These are phyloP conservation scores for Bombus vancouverensis DNA, from an alignment of 1,140 invertebrate genomes.

Conservation along the genomic window DNA sequence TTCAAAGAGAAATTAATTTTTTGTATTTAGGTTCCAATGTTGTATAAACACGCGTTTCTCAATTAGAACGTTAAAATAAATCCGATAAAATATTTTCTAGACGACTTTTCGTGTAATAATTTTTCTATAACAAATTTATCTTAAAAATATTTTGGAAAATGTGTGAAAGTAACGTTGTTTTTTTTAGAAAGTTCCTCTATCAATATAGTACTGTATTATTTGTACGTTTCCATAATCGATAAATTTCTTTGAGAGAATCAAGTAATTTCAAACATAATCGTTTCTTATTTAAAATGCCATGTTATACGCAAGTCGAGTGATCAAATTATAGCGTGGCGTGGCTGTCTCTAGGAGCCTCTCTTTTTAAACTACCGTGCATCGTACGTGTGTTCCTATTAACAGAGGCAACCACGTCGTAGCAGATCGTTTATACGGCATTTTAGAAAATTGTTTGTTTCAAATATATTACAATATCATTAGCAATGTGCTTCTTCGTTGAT, in stretches of 20 bases:
- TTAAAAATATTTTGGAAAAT: neutral
- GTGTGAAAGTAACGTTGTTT: neutral
- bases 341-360: conserved; percentile 40
- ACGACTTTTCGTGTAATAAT: neutral
- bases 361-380: conserved; percentile 32
- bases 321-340: conserved; percentile 51
- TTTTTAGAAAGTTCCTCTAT: neutral
- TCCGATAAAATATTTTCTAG: neutral
- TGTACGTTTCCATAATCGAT: neutral
- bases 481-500: neutral
- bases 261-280: neutral
- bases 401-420: neutral
- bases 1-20: neutral
- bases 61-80: neutral
- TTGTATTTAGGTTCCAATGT: neutral
- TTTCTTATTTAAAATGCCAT: conserved; percentile 25
- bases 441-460: neutral
- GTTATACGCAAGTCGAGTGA: conserved; percentile 31
- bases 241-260: neutral
- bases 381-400: conserved; percentile 8
- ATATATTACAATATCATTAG: neutral
- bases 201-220: neutral
- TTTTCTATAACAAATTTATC: neutral
- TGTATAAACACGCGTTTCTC: neutral
- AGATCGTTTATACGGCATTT: neutral